Percentiles rank a stretch among this genome's conserved stretches.
phyloP scores from a whole-genome alignment of 2,797 vertebrate genomes.

The Coregonus suidteri region DNA sequence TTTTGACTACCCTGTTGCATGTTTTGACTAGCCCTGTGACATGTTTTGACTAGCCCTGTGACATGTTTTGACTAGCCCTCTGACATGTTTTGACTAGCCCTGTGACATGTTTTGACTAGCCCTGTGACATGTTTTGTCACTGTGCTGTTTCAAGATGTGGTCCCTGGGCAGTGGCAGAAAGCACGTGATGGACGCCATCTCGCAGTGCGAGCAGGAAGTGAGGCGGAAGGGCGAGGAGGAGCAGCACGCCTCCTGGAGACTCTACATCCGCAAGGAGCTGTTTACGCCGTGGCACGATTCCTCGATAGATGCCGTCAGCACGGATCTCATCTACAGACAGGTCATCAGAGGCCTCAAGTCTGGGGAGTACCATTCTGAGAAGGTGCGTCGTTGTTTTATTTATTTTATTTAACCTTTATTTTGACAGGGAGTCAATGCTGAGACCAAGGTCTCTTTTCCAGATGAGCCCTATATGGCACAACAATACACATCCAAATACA shows the following conservation, averaged over 20 bases:
- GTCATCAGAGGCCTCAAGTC: slow-evolving; percentile 82
- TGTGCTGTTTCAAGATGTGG: slow-evolving; percentile 78
- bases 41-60: no score
- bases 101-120: not conserved
- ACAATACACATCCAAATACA: no score
- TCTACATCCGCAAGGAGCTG: slow-evolving; percentile 89
- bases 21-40: no score
- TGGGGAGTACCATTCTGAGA: slow-evolving; percentile 85
- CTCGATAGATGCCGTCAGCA: slow-evolving; percentile 80
- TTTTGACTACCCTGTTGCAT: no score
- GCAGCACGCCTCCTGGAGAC: slow-evolving; percentile 80
- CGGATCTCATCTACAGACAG: slow-evolving; percentile 90
- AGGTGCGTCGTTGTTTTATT: slow-evolving; percentile 69
- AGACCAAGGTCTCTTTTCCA: no score
- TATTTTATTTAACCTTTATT: no score
- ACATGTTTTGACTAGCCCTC: not conserved
- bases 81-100: not conserved
- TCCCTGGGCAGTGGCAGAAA: slow-evolving; percentile 82
- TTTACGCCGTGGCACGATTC: slow-evolving; percentile 92
- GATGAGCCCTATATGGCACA: no score
- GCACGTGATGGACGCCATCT: slow-evolving; percentile 89
- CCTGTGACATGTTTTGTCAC: not conserved
- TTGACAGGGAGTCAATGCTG: no score
- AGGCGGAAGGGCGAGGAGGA: slow-evolving; percentile 79
- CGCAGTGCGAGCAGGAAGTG: slow-evolving; percentile 92